These are phyloP conservation scores for Cynoglossus semilaevis DNA, from an alignment of 2,113 vertebrate genomes.

Conservation along the genomic window DNA sequence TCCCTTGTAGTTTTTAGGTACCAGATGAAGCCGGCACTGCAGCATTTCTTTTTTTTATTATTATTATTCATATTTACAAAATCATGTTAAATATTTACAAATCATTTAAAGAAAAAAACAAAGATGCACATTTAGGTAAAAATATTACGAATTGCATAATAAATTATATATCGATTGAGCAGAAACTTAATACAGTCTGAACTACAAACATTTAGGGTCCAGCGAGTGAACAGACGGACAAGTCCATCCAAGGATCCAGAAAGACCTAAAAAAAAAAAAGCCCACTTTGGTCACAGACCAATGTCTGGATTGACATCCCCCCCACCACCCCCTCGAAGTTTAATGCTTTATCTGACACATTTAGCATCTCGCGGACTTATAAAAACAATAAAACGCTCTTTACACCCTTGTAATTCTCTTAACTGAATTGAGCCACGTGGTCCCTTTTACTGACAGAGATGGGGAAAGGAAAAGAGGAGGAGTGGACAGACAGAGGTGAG, in stretches of 20 bases:
- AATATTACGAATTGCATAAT: constrained; percentile 20
- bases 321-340: constrained; percentile 30
- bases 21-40: background rate
- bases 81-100: no score
- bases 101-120: no score
- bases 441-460: constrained; percentile 53
- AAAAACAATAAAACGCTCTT: constrained; percentile 57
- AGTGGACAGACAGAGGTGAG: constrained; percentile 36
- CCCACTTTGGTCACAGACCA: constrained; percentile 24
- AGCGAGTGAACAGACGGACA: constrained; percentile 32
- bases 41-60: background rate
- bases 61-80: no score
- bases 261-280: constrained; percentile 25
- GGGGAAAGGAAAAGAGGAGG: constrained; percentile 36
- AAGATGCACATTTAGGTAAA: constrained; percentile 1
- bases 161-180: constrained; percentile 35
- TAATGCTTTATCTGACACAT: constrained; percentile 57
- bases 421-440: constrained; percentile 43
- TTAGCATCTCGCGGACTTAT: constrained; percentile 49
- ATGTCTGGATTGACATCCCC: constrained; percentile 30
- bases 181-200: constrained; percentile 10
- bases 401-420: constrained; percentile 61
- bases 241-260: constrained; percentile 44
- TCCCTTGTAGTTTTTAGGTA: no score
- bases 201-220: background rate